Base-by-base conservation (phyloP, 2,888 invertebrate species). In the Idaea dimidiata region DNA sequence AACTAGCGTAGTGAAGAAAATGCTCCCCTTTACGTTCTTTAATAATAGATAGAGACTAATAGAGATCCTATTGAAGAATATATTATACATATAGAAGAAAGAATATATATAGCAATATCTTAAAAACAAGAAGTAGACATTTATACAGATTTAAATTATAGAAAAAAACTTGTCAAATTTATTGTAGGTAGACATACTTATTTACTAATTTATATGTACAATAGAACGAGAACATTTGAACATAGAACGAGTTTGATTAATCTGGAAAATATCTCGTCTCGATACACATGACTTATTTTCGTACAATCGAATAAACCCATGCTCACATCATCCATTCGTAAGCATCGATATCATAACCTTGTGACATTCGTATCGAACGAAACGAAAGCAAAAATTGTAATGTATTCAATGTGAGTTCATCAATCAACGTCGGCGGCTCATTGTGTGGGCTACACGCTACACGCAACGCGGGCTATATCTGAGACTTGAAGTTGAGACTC, bases 301-400 rank as follows among this genome's bases (percentile, higher is more conserved):
- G 43, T 43, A 43, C 43, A 43, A 43, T 43, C 43, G 43, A 43
- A 43, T 43, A 43, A 43, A 63, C 66, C 67, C 66, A 70, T 75
- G 73, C 79, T 76, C 78, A 73, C 70, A 80, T 69, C 74, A 76
- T 75, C 75, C 74, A 75, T 75, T 76, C 73, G 75, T 74, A 81
- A 70, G 75, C 84, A 80, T 86, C 89, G 88, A 89, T 92, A 91
- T 91, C 91, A 90, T 89, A 91, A 89, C 91, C 89, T 91, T 87
- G 88, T 88, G 91, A 91, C 89, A 90, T 90, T 89, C 86, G 86
- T 87, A 91, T 91, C 88, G 86, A 88, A 89, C 79, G 83, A 83
- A 85, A 86, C 85, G 91, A 91, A 91, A 91, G 92, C 91, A 92
- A 91, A 91, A 92, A 91, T 91, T 87, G 87, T 92, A 92, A 91